Percentiles rank a stretch among this genome's conserved stretches.
Conservation (phyloP, 2,797 vertebrate genomes). For the Paratrypauchen microcephalus region DNA sequence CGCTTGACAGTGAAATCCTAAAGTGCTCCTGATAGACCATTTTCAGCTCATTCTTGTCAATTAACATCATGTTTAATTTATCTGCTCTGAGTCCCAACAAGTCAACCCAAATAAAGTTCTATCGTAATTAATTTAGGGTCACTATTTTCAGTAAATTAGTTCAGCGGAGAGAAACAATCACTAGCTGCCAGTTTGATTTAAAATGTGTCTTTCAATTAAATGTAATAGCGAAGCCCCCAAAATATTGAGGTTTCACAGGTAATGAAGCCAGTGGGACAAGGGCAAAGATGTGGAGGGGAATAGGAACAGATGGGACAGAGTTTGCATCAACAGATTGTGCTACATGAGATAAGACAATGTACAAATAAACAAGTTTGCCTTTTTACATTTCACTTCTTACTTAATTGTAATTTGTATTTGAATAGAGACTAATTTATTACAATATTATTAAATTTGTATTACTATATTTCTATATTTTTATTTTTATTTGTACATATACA, state of each 20-base stretch:
- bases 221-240: slow-evolving; percentile 14
- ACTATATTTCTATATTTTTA: no score
- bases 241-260: slow-evolving; percentile 19
- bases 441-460: no score
- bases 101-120: slow-evolving; percentile 24
- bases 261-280: slow-evolving; percentile 37
- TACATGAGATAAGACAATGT: no score
- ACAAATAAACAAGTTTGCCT: no score
- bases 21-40: slow-evolving; percentile 18
- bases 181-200: slow-evolving; percentile 11
- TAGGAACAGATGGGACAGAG: slow-evolving; percentile 36
- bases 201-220: slow-evolving; percentile 25
- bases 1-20: slow-evolving; percentile 13
- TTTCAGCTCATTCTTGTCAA: slow-evolving; percentile 37
- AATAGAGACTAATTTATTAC: no score
- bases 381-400: no score
- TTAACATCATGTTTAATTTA: slow-evolving; percentile 28
- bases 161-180: slow-evolving; percentile 13
- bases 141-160: slow-evolving; percentile 13
- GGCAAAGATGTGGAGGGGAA: slow-evolving; percentile 21
- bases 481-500: no score
- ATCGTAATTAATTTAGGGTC: slow-evolving; percentile 24
- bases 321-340: slow-evolving; percentile 44
- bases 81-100: slow-evolving; percentile 18
- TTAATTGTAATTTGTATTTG: no score